phyloP scores from a whole-genome alignment of 1,140 invertebrate genomes.

The Pseudoatta argentina region DNA sequence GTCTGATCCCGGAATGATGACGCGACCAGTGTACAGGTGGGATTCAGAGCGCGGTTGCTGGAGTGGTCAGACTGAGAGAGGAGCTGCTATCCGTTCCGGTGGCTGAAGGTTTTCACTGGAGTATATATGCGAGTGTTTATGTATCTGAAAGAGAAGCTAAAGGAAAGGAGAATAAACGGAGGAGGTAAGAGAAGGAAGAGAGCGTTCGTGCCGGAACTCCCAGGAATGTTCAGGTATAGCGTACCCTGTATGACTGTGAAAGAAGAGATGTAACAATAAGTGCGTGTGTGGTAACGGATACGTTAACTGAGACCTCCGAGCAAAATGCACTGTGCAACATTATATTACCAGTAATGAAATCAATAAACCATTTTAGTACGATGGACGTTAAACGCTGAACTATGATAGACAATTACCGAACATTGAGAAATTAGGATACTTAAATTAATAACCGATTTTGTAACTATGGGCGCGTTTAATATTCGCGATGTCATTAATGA shows the following conservation, averaged over 20 bases:
- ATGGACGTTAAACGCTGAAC: not conserved
- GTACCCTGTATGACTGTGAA: not conserved
- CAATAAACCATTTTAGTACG: not conserved
- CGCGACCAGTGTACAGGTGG: conserved; percentile 1
- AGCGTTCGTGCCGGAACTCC: conserved; percentile 14
- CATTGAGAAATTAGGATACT: conserved; percentile 20
- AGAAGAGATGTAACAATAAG: not conserved
- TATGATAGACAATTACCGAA: conserved; percentile 12
- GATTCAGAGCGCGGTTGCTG: not conserved
- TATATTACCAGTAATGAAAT: not conserved
- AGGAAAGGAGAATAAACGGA: not conserved
- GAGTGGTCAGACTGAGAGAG: not conserved
- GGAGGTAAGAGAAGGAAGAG: conserved; percentile 3
- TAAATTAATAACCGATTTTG: conserved; percentile 18
- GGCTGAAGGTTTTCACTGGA: conserved; percentile 19
- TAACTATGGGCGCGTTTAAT: not conserved
- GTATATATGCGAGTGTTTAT: conserved; percentile 16
- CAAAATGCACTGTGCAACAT: not conserved
- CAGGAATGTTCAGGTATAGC: not conserved
- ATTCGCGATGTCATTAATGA: not conserved
- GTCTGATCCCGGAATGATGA: not conserved
- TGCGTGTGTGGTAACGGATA: not conserved
- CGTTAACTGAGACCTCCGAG: not conserved
- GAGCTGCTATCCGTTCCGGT: not conserved
- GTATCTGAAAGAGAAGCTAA: not conserved